phyloP scores from a whole-genome alignment of 2,113 vertebrate genomes.

The Chauna torquata region DNA sequence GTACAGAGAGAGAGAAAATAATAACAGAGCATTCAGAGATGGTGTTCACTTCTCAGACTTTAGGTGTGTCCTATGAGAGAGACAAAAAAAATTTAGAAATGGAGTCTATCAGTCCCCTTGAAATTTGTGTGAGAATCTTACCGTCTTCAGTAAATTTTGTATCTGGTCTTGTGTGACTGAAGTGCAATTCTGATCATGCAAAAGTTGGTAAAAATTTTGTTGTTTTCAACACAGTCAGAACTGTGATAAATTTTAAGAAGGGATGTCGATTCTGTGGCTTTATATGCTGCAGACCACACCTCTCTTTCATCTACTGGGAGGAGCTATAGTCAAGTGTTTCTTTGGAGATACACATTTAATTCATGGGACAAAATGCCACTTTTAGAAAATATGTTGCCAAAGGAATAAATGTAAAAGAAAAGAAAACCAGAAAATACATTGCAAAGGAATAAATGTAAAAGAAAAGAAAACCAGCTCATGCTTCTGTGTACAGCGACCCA shows the following conservation, averaged over 20 bases:
- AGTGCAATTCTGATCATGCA: neutral
- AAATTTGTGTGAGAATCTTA: neutral
- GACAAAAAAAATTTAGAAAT: neutral
- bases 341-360: neutral
- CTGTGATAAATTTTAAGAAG: neutral
- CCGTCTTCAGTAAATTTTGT: neutral
- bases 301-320: neutral
- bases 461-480: neutral
- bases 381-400: neutral
- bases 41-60: neutral
- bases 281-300: neutral
- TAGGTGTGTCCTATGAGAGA: neutral
- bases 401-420: neutral
- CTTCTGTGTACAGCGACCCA: neutral
- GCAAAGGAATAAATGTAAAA: neutral
- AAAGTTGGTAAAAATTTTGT: neutral
- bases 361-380: neutral
- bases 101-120: neutral
- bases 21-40: fast-evolving
- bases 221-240: neutral
- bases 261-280: neutral
- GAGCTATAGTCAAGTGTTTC: neutral
- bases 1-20: neutral
- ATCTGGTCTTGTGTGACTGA: neutral
- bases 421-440: neutral